These are phyloP conservation scores for Tipula confusa DNA, from an alignment of 2,888 invertebrate genomes.

Conservation along the genomic window DNA sequence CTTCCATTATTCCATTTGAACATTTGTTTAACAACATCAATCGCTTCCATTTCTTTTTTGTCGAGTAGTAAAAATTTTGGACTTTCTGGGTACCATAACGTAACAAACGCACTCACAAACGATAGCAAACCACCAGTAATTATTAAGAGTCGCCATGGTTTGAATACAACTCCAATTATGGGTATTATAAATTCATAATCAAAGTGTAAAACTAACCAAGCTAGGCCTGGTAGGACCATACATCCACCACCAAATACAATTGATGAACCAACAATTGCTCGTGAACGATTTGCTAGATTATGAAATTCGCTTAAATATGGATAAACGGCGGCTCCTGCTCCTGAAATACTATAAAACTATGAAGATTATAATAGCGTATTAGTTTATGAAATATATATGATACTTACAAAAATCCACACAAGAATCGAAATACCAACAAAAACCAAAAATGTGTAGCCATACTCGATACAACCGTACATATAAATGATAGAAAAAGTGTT, in stretches of 20 bases:
- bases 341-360: slow-evolving; percentile 42
- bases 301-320: slow-evolving; percentile 55
- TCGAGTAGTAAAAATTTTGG: slow-evolving; percentile 44
- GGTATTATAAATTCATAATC: slow-evolving; percentile 43
- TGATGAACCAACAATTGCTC: slow-evolving; percentile 46
- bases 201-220: slow-evolving; percentile 45
- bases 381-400: background rate
- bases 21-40: slow-evolving; percentile 33
- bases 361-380: background rate
- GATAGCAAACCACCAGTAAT: slow-evolving; percentile 44
- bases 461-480: slow-evolving; percentile 52
- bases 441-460: slow-evolving; percentile 51
- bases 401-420: slow-evolving; percentile 54
- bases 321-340: slow-evolving; percentile 53
- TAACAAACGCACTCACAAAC: slow-evolving; percentile 41
- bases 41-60: slow-evolving; percentile 40
- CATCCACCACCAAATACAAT: slow-evolving; percentile 45
- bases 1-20: background rate
- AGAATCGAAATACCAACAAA: slow-evolving; percentile 51
- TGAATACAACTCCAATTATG: slow-evolving; percentile 41
- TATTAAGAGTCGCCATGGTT: slow-evolving; percentile 46
- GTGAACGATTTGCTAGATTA: slow-evolving; percentile 49
- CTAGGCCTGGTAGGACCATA: slow-evolving; percentile 44
- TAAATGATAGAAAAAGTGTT: slow-evolving; percentile 50
- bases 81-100: slow-evolving; percentile 45